Base-by-base conservation (phyloP, 2,113 vertebrate genomes). In the Zosterops borbonicus region DNA sequence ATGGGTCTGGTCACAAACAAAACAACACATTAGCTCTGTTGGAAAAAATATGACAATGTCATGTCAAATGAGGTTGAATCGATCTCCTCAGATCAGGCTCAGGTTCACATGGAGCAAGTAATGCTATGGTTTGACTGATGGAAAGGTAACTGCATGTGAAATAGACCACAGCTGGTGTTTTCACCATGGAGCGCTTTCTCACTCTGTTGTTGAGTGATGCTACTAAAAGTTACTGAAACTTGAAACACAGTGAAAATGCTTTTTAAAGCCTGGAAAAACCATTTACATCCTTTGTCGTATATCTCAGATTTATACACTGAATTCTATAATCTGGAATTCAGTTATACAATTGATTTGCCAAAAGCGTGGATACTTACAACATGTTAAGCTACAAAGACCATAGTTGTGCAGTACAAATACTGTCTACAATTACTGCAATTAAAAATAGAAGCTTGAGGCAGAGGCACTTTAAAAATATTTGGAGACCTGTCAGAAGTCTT, bases 381-480 rank as follows among this genome's bases (percentile, higher is more conserved):
- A 88, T 41, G 3, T 55, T 75, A 63, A 83, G 55, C 39, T 75
- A 65, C 23, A 71, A 73, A 84, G 56, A 56, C 31, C 44, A 87
- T 52, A 69, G 63, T 37, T 95, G 35, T 75, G 42, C 46, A 56
- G 28, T 75, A 82, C 81, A 92, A 89, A 84, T 73, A 16, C 28
- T 68, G 28, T 46, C 87, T 69, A 58, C 53, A 85, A 79, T 96
- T 91, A 85, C n/a, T 37, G 53, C 53, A 90, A 96, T 96, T 96
- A 93, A 90, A 83, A 91, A 58, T n/a, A 62, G 37, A 87, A 76
- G 37, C 74, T 95, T 69, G 67, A 87, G 87, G 93, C 78, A 89
- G 78, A 94, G 92, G 55, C 47, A 46, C 65, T 89, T 82, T 55
- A 89, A 94, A 94, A 95, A 94, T 92, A 95, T 95, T 95, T 95